Evolutionary conservation across 2,888 invertebrate genomes (phyloP).

Genomic region (Pimpla rufipes): DNA sequence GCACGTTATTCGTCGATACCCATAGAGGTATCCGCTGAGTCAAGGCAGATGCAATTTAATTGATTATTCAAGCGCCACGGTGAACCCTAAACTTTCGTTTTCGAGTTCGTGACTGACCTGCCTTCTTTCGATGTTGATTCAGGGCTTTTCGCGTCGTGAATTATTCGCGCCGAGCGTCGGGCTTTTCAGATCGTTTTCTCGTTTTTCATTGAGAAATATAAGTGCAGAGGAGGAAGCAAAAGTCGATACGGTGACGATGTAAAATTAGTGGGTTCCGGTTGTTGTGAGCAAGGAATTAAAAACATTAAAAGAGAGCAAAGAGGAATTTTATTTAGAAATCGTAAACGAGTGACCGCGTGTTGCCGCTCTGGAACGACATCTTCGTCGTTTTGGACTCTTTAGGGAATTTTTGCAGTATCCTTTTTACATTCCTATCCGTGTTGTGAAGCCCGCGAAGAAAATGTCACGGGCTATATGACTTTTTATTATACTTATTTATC

Average conservation of each 20-base stretch:
- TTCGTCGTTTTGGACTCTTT: constrained; percentile 13
- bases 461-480: too few species aligned
- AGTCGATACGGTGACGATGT: constrained; percentile 34
- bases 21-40: too few species aligned
- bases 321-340: background rate
- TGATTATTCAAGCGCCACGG: too few species aligned
- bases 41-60: too few species aligned
- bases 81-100: too few species aligned
- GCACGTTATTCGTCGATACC: constrained; percentile 48
- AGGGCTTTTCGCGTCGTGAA: background rate
- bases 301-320: background rate
- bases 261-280: constrained; percentile 43
- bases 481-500: too few species aligned
- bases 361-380: constrained; percentile 2
- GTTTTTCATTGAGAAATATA: constrained; percentile 31
- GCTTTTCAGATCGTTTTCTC: background rate
- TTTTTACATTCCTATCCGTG: too few species aligned
- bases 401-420: too few species aligned
- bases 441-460: too few species aligned
- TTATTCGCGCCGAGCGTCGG: background rate
- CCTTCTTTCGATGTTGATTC: too few species aligned
- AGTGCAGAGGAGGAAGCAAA: background rate
- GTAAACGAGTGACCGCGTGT: constrained; percentile 1
- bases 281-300: too few species aligned
- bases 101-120: too few species aligned